A percentile compares a stretch with the other conserved stretches of the same genome.
These are phyloP conservation scores for Todus mexicanus DNA, from an alignment of 2,797 vertebrate species.

Conservation along the genomic window DNA sequence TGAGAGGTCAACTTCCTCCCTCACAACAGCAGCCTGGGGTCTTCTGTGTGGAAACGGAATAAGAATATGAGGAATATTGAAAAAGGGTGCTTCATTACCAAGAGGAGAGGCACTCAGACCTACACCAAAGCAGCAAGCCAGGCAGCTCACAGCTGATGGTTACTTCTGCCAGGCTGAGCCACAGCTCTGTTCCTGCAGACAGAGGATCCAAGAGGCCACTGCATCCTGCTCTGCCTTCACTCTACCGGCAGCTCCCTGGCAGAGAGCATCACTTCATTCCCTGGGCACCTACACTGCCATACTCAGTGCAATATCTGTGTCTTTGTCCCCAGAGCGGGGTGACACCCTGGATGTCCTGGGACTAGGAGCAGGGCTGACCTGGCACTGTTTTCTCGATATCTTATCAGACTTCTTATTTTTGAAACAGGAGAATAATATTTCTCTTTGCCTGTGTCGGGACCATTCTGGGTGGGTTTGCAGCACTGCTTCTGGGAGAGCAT, in stretches of 20 bases:
- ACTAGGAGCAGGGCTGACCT: neutral
- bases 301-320: rapidly evolving
- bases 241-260: neutral
- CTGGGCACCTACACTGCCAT: neutral
- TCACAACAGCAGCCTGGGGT: rapidly evolving
- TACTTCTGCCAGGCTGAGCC: rapidly evolving
- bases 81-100: rapidly evolving
- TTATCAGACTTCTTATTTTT: conserved; percentile 33
- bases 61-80: rapidly evolving
- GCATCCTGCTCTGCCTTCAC: neutral
- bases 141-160: neutral
- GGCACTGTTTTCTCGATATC: neutral
- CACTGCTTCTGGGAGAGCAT: conserved; percentile 35
- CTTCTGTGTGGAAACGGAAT: rapidly evolving
- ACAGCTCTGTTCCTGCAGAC: neutral
- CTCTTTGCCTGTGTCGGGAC: neutral
- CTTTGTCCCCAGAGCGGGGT: neutral
- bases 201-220: neutral
- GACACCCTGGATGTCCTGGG: rapidly evolving
- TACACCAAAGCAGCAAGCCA: rapidly evolving
- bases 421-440: conserved; percentile 52
- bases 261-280: neutral
- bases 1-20: neutral
- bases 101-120: neutral
- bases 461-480: conserved; percentile 42